Conservation (phyloP, 2,888 invertebrate species). For the Clunio marinus region DNA sequence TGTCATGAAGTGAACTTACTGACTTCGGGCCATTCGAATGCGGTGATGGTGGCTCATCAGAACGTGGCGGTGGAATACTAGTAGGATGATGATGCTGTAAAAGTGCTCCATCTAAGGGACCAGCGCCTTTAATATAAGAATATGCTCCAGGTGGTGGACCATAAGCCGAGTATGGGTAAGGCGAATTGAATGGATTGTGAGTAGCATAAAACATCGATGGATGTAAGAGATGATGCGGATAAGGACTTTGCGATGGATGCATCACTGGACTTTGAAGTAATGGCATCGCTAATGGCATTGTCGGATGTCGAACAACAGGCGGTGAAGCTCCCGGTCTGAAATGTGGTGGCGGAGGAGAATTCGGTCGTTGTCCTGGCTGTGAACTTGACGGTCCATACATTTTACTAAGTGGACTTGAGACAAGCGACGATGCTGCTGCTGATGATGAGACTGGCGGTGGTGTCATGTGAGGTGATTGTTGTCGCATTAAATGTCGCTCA, state of each 20-base stretch:
- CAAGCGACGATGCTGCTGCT: slow-evolving; percentile 49
- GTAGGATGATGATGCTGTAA: slow-evolving; percentile 47
- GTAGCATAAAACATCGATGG: slow-evolving; percentile 68
- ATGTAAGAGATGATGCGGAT: slow-evolving; percentile 64
- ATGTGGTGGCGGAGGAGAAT: slow-evolving; percentile 48
- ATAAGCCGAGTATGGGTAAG: slow-evolving; percentile 57
- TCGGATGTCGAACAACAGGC: slow-evolving; percentile 55
- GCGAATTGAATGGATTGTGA: slow-evolving; percentile 56
- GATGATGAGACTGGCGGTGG: slow-evolving; percentile 53
- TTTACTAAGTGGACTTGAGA: slow-evolving; percentile 52
- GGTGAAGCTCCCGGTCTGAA: slow-evolving; percentile 53
- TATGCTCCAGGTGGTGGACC: slow-evolving; percentile 49
- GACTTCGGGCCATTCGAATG: slow-evolving; percentile 34
- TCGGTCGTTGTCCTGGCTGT: slow-evolving; percentile 49
- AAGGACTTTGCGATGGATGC: slow-evolving; percentile 71
- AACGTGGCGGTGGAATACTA: slow-evolving; percentile 41
- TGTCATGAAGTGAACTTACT: slow-evolving; percentile 45
- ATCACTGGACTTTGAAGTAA: slow-evolving; percentile 60
- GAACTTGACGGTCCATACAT: slow-evolving; percentile 51
- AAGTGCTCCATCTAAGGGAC: slow-evolving; percentile 49
- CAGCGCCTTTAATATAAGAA: slow-evolving; percentile 51
- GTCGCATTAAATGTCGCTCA: slow-evolving; percentile 50
- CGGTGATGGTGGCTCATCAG: slow-evolving; percentile 41
- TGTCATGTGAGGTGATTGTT: slow-evolving; percentile 53
- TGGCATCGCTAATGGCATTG: slow-evolving; percentile 52